Conservation (phyloP, 2,888 invertebrate species). For the Xestia xanthographa region DNA sequence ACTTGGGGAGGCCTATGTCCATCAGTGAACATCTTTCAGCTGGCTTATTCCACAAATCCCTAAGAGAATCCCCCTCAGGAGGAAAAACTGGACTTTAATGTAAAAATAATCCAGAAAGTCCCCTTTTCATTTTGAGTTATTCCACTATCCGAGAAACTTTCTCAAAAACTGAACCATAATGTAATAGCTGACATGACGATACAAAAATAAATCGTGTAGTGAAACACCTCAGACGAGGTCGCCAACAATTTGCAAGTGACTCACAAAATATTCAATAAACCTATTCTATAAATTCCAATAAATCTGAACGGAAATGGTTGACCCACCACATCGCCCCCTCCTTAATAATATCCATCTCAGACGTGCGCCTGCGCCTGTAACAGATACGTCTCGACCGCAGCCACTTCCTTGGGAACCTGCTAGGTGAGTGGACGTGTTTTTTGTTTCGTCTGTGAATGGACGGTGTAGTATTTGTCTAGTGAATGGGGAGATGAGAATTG, state of each 20-base stretch:
- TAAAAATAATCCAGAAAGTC: too few species aligned
- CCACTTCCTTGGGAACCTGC: constrained; percentile 79
- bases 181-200: too few species aligned
- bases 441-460: constrained; percentile 21
- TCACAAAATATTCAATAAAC: neutral
- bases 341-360: constrained; percentile 36
- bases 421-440: constrained; percentile 22
- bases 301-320: constrained; percentile 45
- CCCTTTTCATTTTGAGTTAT: too few species aligned
- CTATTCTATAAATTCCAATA: neutral
- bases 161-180: too few species aligned
- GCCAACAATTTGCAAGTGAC: neutral
- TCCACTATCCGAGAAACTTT: too few species aligned
- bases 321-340: constrained; percentile 46
- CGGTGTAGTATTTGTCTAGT: constrained; percentile 21
- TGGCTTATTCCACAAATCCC: too few species aligned
- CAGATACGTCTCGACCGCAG: constrained; percentile 75
- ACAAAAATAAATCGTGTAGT: too few species aligned
- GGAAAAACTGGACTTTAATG: too few species aligned
- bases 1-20: too few species aligned
- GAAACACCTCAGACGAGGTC: neutral
- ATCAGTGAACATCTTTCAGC: too few species aligned
- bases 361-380: constrained; percentile 67
- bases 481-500: constrained; percentile 7
- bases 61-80: too few species aligned